Evolutionary conservation across 2,888 invertebrate genomes (phyloP), one percentile per base, ranked within the genome.

Genomic region (Geophilus truncorum): DNA sequence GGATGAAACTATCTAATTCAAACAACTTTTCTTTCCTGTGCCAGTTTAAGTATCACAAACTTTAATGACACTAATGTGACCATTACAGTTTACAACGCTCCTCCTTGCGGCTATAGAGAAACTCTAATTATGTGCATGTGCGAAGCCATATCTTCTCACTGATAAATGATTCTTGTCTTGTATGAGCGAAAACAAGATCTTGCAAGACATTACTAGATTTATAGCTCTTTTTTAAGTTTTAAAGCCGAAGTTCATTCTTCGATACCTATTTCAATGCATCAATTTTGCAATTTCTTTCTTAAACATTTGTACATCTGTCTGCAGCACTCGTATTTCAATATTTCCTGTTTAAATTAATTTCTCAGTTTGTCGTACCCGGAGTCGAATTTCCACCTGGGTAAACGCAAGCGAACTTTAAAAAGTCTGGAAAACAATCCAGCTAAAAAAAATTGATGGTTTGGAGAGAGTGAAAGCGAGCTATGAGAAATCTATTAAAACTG

Each of bases 81-180:
- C 51, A 51, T 70, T 28, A 70, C 15, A 25, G 10, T 70, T 28
- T 70, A 70, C 70, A 28, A 70, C 70, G 28, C 70, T 70, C n/a
- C 28, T 15, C 70, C 70, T 70, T 70, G 70, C 70, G 70, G 70
- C 70, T 10, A 70, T 25, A 15, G 12, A 25, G 62, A 70, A 70
- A 70, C 25, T 28, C 70, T 70, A 70, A 70, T 70, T 70, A 25
- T 70, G 28, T 28, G 70, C 70, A 70, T 70, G 70, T 28, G n/a
- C 25, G 25, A 70, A 25, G n/a, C 70, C 25, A 25, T 25, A 51
- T 51, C 51, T 28, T 70, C 15, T 28, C 25, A 70, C 70, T 70
- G 70, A 70, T 70, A 70, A 70, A 70, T 23, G 28, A 70, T 70
- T 70, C 28, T 28, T 70, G 70, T 25, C 28, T 4, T 28, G 28